Percentiles rank a stretch among this genome's conserved stretches.
Conservation (phyloP, 2,888 invertebrate genomes). For the Zhuqinia jingwanae region DNA sequence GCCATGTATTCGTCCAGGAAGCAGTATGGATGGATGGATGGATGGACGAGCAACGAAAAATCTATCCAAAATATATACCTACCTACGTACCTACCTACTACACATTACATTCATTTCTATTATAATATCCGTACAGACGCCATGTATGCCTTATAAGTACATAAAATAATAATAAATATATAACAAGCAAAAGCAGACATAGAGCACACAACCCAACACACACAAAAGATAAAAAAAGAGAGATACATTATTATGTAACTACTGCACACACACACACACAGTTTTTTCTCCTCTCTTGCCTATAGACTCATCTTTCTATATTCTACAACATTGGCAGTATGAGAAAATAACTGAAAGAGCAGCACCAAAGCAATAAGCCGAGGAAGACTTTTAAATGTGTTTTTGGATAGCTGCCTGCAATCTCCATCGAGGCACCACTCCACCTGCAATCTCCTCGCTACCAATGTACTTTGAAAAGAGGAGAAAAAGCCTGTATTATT, state of each 20-base stretch:
- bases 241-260: constrained; percentile 67
- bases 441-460: constrained; percentile 61
- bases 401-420: constrained; percentile 59
- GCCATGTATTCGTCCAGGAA: constrained; percentile 58
- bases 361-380: constrained; percentile 63
- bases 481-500: constrained; percentile 55
- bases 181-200: constrained; percentile 10
- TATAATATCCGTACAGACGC: constrained; percentile 14
- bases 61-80: constrained; percentile 9
- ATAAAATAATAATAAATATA: background rate
- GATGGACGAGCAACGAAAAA: constrained; percentile 8
- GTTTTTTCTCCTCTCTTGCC: background rate
- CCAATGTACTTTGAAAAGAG: constrained; percentile 62
- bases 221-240: background rate
- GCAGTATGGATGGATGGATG: constrained; percentile 47
- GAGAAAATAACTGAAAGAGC: constrained; percentile 54
- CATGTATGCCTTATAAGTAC: background rate
- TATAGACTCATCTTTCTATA: background rate
- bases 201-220: constrained; percentile 35
- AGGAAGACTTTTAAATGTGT: constrained; percentile 62
- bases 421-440: constrained; percentile 66
- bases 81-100: too few species aligned
- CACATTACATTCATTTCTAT: background rate
- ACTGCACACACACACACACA: background rate
- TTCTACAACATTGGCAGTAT: background rate